Evolutionary conservation across 2,797 vertebrate species (phyloP).

Genomic region (Xiphophorus birchmanni): DNA sequence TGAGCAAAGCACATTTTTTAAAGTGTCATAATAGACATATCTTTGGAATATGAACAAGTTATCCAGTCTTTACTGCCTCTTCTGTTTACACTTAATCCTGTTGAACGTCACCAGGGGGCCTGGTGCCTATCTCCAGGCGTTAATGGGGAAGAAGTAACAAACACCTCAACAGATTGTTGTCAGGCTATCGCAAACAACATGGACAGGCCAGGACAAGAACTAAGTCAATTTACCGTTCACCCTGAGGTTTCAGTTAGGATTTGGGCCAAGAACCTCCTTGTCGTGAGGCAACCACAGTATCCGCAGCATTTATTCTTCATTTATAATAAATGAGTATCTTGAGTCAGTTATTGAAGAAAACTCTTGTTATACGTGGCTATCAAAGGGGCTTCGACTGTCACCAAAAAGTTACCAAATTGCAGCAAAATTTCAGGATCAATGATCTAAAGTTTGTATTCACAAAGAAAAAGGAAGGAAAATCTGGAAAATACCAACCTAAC

Average conservation of each 20-base stretch:
- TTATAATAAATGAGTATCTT: background rate
- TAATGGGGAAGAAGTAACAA: background rate
- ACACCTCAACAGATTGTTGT: background rate
- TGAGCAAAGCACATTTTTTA: background rate
- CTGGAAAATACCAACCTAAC: background rate
- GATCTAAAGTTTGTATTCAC: background rate
- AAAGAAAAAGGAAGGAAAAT: background rate
- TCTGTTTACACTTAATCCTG: background rate
- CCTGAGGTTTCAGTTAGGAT: background rate
- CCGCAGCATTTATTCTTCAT: background rate
- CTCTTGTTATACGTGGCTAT: background rate
- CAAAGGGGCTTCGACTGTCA: background rate
- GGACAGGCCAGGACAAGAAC: background rate
- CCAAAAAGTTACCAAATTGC: background rate
- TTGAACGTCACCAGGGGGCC: background rate
- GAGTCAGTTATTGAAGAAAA: background rate
- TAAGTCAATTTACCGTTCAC: background rate
- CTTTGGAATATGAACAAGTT: background rate
- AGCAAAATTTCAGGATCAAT: background rate
- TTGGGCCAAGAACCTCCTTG: background rate
- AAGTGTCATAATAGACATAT: background rate
- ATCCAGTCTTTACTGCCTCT: background rate
- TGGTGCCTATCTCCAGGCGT: background rate
- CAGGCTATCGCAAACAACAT: background rate
- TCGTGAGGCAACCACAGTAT: too few species aligned